A percentile compares a stretch with the other conserved stretches of the same genome.
phyloP scores from a whole-genome alignment of 2,888 invertebrate genomes.

The Leucophora obtusa region DNA sequence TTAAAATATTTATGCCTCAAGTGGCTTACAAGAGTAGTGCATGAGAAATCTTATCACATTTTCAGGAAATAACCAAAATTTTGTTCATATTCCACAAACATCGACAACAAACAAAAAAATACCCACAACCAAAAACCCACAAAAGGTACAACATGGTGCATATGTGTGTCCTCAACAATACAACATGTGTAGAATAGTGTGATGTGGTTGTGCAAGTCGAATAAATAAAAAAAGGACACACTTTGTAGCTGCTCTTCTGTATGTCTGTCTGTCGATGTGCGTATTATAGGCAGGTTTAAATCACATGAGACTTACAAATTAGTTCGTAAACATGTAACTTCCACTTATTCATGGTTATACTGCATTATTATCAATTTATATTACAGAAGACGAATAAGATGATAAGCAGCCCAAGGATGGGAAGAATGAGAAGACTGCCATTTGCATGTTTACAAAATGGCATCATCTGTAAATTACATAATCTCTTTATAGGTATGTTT shows the following conservation, averaged over 20 bases:
- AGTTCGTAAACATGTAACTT: constrained; percentile 22
- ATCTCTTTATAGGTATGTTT: not conserved
- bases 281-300: constrained; percentile 4
- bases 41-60: constrained; percentile 54
- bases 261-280: not conserved
- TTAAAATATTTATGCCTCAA: constrained; percentile 57
- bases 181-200: not conserved
- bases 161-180: not conserved
- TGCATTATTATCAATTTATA: constrained; percentile 32
- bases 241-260: not conserved
- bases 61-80: constrained; percentile 53
- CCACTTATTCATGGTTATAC: constrained; percentile 16
- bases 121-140: constrained; percentile 15
- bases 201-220: not conserved
- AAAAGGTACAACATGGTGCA: constrained; percentile 47
- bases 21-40: constrained; percentile 35
- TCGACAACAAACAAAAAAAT: constrained; percentile 12
- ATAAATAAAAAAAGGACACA: constrained; percentile 2
- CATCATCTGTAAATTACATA: not conserved
- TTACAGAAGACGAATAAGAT: not conserved
- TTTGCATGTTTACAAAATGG: not conserved
- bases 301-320: constrained; percentile 17
- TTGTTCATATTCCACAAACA: constrained; percentile 13
- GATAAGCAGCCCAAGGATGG: not conserved
- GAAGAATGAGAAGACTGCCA: not conserved